A percentile compares a stretch with the other conserved stretches of the same genome.
Conservation (phyloP, 2,888 invertebrate species). For the Agrotis segetum region DNA sequence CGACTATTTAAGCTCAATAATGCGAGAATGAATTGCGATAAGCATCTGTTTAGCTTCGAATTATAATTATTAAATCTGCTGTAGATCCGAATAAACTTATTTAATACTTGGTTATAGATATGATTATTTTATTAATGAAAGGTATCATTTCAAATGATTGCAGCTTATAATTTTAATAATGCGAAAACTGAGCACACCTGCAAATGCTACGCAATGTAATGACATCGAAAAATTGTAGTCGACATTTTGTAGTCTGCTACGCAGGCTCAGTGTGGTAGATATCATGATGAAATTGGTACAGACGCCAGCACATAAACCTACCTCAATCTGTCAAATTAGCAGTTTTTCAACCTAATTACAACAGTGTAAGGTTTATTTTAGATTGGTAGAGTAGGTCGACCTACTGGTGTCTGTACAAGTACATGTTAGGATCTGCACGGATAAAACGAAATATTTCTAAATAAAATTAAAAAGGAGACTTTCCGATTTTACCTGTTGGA, state of each 20-base stretch:
- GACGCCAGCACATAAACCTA: too few relatives aligned
- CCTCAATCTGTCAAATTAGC: too few relatives aligned
- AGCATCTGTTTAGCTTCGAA: constrained; percentile 62
- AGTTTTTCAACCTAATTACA: too few relatives aligned
- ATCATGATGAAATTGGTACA: too few relatives aligned
- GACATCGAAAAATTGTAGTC: background rate
- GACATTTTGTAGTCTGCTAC: background rate
- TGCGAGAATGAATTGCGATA: constrained; percentile 67
- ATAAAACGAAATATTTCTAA: too few relatives aligned
- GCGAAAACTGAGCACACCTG: background rate
- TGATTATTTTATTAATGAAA: constrained; percentile 1
- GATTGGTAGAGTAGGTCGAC: too few relatives aligned
- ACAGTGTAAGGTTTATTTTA: too few relatives aligned
- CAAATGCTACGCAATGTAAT: background rate
- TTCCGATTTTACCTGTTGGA: too few relatives aligned
- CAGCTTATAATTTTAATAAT: constrained; percentile 2
- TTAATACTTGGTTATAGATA: constrained; percentile 6
- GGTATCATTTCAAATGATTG: background rate
- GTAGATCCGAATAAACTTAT: constrained; percentile 16
- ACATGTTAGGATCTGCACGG: too few relatives aligned
- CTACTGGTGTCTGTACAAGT: too few relatives aligned
- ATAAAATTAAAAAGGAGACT: too few relatives aligned
- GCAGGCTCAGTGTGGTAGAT: too few relatives aligned
- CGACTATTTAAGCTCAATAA: constrained; percentile 44
- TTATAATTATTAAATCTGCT: constrained; percentile 41